Evolutionary conservation across 1,140 invertebrate species (phyloP).

Genomic region (Telenomus remus): DNA sequence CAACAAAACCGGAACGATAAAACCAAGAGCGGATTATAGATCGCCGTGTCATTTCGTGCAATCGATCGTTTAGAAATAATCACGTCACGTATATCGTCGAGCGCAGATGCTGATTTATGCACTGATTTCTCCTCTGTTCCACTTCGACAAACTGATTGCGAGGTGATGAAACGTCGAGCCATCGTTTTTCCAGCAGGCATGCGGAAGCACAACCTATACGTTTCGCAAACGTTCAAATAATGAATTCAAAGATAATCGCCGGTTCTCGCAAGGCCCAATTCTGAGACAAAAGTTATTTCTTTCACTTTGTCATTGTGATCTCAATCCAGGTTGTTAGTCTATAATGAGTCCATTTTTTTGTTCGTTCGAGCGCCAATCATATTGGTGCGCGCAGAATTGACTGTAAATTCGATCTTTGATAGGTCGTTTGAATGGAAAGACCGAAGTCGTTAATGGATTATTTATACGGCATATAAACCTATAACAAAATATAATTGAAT

Average conservation of each 20-base stretch:
- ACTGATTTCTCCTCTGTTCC: constrained; percentile 41
- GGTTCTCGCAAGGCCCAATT: not conserved
- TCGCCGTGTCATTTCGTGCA: constrained; percentile 33
- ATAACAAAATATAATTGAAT: constrained; percentile 27
- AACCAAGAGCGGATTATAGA: constrained; percentile 24
- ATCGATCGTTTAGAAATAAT: constrained; percentile 27
- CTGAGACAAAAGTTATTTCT: too few relatives aligned
- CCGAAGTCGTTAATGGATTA: constrained; percentile 4
- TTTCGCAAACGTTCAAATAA: constrained; percentile 3
- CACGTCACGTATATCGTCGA: not conserved
- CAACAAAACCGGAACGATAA: constrained; percentile 18
- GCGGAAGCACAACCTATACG: constrained; percentile 50
- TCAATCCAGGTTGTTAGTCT: constrained; percentile 6
- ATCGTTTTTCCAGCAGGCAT: constrained; percentile 22
- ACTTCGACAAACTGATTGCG: constrained; percentile 28
- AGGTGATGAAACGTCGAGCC: constrained; percentile 52
- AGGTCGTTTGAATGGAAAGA: constrained; percentile 20
- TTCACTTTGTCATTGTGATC: constrained; percentile 11
- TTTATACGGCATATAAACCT: constrained; percentile 16
- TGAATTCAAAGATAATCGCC: constrained; percentile 23
- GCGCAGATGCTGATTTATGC: constrained; percentile 18
- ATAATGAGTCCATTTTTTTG: not conserved
- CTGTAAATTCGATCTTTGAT: constrained; percentile 9
- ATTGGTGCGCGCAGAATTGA: not conserved
- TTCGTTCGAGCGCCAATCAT: not conserved